Evolutionary conservation across 2,797 vertebrate species (phyloP).

Genomic region (Prunella strophiata): DNA sequence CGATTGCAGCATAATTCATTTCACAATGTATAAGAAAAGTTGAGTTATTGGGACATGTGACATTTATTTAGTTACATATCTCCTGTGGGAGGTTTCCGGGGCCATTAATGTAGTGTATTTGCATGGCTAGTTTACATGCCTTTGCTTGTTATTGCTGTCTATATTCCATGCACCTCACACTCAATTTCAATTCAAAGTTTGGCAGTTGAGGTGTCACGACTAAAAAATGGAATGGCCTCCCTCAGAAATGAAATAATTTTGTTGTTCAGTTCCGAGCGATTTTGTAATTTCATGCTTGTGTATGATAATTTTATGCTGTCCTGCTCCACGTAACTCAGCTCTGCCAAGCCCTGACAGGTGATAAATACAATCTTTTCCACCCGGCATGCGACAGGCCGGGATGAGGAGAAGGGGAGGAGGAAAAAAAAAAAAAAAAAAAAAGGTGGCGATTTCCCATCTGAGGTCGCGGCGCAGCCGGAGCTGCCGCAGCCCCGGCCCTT

Average conservation of each 20-base stretch:
- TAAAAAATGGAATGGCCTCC: constrained; percentile 86
- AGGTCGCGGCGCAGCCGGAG: constrained; percentile 75
- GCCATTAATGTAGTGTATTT: constrained; percentile 77
- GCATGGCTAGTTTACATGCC: constrained; percentile 81
- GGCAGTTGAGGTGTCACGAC: constrained; percentile 88
- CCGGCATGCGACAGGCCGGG: constrained; percentile 86
- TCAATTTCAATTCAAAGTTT: constrained; percentile 86
- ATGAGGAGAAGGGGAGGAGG: constrained; percentile 5
- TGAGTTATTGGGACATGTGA: constrained; percentile 74
- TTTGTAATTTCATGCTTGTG: constrained; percentile 99
- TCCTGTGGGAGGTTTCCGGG: constrained; percentile 70
- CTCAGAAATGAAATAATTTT: constrained; percentile 95
- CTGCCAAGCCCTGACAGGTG: constrained; percentile 99
- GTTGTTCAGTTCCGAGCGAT: constrained; percentile 98
- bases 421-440: not conserved
- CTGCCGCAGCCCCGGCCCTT: constrained; percentile 68
- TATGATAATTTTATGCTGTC: constrained; percentile 99
- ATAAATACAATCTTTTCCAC: constrained; percentile 99
- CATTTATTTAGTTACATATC: constrained; percentile 78
- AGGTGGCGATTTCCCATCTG: constrained; percentile 76
- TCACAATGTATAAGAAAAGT: constrained; percentile 50
- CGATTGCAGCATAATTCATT: constrained; percentile 33
- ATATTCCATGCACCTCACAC: constrained; percentile 78
- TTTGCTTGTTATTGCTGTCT: constrained; percentile 79
- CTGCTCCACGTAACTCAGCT: constrained; percentile 99